A percentile compares a stretch with the other conserved stretches of the same genome.
phyloP scores from a whole-genome alignment of 2,888 invertebrate species.

The Alloplasta piceator region DNA sequence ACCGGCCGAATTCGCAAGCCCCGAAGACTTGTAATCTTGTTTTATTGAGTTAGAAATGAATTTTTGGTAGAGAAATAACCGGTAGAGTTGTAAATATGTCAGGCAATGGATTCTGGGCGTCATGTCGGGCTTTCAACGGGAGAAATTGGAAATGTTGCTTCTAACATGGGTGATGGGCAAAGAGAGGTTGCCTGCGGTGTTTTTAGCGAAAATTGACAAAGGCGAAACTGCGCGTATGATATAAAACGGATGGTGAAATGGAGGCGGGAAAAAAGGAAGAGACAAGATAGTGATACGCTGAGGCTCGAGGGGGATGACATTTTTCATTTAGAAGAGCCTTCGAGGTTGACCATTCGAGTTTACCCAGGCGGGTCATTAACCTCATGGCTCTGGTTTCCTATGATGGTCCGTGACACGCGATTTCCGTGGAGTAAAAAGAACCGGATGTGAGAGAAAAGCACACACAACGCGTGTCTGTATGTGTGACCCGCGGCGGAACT shows the following conservation, averaged over 20 bases:
- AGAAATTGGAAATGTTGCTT: slow-evolving; percentile 63
- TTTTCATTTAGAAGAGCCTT: slow-evolving; percentile 27
- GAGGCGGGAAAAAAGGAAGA: background rate
- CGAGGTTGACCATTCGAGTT: background rate
- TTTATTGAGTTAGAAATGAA: too few species aligned
- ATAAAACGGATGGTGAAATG: slow-evolving; percentile 1
- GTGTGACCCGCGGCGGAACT: background rate
- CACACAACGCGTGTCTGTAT: background rate
- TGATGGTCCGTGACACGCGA: slow-evolving; percentile 6
- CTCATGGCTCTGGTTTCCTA: background rate
- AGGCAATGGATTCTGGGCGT: too few species aligned
- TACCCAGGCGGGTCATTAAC: background rate
- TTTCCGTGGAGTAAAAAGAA: too few species aligned
- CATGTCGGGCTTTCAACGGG: too few species aligned
- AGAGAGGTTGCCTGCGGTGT: background rate
- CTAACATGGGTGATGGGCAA: slow-evolving; percentile 3
- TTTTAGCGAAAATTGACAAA: slow-evolving; percentile 1
- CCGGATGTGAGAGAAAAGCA: too few species aligned
- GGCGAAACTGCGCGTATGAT: background rate
- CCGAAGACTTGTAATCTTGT: too few species aligned
- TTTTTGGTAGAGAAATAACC: too few species aligned
- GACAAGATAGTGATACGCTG: background rate
- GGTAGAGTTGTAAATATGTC: too few species aligned
- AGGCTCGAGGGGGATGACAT: background rate
- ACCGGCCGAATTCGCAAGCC: too few species aligned